Base-by-base conservation (phyloP, 2,888 invertebrate genomes). In the Leucophenga montana region DNA sequence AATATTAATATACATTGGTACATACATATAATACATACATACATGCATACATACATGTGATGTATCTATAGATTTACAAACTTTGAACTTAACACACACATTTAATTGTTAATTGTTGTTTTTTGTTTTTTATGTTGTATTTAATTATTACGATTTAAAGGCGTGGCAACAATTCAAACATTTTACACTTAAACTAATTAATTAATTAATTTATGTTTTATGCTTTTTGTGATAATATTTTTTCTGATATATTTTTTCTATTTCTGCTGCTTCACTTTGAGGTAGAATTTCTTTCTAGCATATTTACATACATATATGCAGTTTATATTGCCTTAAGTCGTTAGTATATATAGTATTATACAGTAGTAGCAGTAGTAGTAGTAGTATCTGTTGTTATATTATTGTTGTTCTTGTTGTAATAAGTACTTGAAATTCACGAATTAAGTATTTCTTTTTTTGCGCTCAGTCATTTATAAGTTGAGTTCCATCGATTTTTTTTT, bases 401-500 rank as follows among this genome's bases (percentile, higher is more conserved):
- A 1, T 11, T 39, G 9, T 39, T 39, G 9, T 39, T 39, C 3
- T 39, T 39, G 8, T 50, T 46, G 13, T n/a, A 16, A 18, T 50
- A 50, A 50, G 50, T 50, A 50, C 50, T 50, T 50, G 16, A 50
- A 50, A 50, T 50, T 50, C 50, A 18, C 50, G 18, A 50, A 50
- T 39, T 50, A 50, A 50, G 50, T 50, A 50, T 11, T 16, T 46
- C 46, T 46, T 18, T 16, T 4, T 22, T 56, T 56, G 16, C 22
- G 13, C 22, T 22, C 27, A 59, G 33, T 59, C 59, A 33, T 16
- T n/a, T 14, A 16, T 68, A 71, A 75, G 67, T 69, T 75, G 69
- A 75, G 75, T 68, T 31, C 48, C 39, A n/a, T 16, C 27, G 27
- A n/a, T 66, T 66, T 33, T 53, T 9, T 22, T 61, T 54, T 70